Evolutionary conservation across 2,113 vertebrate genomes (phyloP).

Genomic region (Daboia siamensis): DNA sequence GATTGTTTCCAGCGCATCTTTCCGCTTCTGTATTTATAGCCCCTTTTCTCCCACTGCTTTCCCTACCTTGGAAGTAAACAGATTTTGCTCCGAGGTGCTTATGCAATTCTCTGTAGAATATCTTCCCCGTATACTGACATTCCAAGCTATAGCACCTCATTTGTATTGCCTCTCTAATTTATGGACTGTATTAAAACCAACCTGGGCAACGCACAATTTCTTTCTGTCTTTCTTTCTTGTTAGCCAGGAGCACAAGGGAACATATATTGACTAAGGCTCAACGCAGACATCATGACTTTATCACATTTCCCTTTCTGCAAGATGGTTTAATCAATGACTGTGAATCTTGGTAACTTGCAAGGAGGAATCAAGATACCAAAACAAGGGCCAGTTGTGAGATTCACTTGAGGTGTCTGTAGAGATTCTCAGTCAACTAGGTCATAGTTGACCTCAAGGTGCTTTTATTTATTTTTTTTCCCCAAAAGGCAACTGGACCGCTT

Average conservation of each 20-base stretch:
- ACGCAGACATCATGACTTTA: not conserved
- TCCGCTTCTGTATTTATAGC: slow-evolving; percentile 50
- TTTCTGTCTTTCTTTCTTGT: not conserved
- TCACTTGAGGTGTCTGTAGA: not conserved
- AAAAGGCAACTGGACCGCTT: no score
- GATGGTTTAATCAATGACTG: not conserved
- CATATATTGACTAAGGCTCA: not conserved
- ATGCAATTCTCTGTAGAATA: not conserved
- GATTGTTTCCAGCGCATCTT: slow-evolving; percentile 19
- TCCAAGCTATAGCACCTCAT: not conserved
- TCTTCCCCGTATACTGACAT: not conserved
- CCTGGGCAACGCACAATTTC: not conserved
- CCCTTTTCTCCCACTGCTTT: not conserved
- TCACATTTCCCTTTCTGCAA: not conserved
- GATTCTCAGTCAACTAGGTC: no score
- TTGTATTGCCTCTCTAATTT: not conserved
- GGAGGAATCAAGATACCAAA: not conserved
- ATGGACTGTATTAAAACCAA: not conserved
- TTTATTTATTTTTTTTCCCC: no score
- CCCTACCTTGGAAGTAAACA: slow-evolving; percentile 30
- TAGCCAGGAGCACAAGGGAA: not conserved
- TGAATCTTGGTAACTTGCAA: not conserved
- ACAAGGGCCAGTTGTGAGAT: not conserved
- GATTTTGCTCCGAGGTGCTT: not conserved
- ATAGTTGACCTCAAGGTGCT: no score